Percentiles rank a stretch among this genome's conserved stretches.
phyloP scores from a whole-genome alignment of 2,888 invertebrate species.

The Brachypalpus laphriformis region DNA sequence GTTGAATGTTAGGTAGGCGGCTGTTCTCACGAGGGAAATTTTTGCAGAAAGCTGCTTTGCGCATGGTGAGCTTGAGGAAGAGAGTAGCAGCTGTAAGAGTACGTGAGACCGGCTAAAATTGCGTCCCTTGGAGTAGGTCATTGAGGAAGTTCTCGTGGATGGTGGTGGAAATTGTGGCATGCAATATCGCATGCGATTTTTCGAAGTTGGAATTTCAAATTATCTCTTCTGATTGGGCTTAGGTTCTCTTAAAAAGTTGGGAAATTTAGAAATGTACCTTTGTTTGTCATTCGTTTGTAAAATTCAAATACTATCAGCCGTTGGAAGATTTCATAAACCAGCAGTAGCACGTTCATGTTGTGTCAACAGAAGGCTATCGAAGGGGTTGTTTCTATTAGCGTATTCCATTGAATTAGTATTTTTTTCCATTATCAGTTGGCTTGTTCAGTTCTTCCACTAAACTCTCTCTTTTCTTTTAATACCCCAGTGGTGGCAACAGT shows the following conservation, averaged over 20 bases:
- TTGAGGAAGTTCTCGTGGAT: conserved; percentile 8
- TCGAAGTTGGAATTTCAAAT: conserved; percentile 5
- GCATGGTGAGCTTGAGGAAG: not conserved
- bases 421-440: too few species aligned
- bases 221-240: not conserved
- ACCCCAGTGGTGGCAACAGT: too few species aligned
- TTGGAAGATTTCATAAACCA: too few species aligned
- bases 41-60: not conserved
- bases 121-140: conserved; percentile 57
- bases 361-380: too few species aligned
- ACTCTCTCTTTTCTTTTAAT: too few species aligned
- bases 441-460: too few species aligned
- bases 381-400: too few species aligned
- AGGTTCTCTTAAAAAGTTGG: conserved; percentile 27
- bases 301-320: too few species aligned
- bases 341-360: too few species aligned
- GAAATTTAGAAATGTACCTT: too few species aligned
- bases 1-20: conserved; percentile 20
- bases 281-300: too few species aligned
- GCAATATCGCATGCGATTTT: conserved; percentile 35
- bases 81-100: not conserved
- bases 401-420: too few species aligned
- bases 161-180: conserved; percentile 13
- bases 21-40: conserved; percentile 37
- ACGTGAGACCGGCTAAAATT: conserved; percentile 20